Conservation (phyloP, 1,140 invertebrate genomes). For the Meloidogyne floridensis region DNA sequence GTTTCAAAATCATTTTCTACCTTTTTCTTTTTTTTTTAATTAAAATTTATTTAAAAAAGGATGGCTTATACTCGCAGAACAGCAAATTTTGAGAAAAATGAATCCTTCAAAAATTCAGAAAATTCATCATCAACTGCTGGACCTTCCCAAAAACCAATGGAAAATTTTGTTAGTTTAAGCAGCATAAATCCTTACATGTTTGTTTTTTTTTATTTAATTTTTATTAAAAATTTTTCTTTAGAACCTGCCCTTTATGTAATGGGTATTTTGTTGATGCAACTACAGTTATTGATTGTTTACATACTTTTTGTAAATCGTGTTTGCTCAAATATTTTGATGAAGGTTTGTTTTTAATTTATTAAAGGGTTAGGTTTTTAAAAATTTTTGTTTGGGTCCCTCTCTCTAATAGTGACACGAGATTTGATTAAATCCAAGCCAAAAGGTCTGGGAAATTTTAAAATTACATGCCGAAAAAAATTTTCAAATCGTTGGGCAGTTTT, state of each 20-base stretch:
- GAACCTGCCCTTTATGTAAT: conserved; percentile 68
- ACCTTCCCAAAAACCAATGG: not conserved
- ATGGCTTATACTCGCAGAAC: not conserved
- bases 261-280: conserved; percentile 69
- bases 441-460: no score
- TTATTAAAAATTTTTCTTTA: conserved; percentile 53
- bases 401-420: no score
- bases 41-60: not conserved
- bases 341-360: not conserved
- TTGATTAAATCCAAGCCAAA: no score
- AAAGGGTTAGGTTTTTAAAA: not conserved
- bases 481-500: no score
- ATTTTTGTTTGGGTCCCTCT: no score
- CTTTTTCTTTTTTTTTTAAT: no score
- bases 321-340: conserved; percentile 68
- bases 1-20: no score
- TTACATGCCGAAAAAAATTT: no score
- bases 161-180: conserved; percentile 4
- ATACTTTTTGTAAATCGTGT: conserved; percentile 70
- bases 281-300: conserved; percentile 70
- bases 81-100: not conserved
- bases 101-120: not conserved
- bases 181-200: conserved; percentile 20
- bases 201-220: not conserved
- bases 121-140: not conserved